Base-by-base conservation (phyloP, 1,140 invertebrate genomes). In the Lamellibrachia luymesi region DNA sequence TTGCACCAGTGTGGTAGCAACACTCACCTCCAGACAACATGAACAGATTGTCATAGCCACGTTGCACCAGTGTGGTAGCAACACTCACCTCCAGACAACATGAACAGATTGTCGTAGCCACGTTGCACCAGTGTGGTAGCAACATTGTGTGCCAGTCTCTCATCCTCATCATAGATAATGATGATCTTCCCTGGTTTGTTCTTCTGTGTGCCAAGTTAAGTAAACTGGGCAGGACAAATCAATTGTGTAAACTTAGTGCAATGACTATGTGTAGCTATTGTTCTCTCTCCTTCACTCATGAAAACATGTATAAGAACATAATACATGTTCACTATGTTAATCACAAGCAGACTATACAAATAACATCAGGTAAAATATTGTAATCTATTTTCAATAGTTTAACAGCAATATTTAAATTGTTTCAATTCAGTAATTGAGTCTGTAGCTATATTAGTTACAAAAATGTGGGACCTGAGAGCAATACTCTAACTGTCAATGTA, bases 41-140 rank as follows among this genome's bases (percentile, higher is more conserved):
- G 94, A 97, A 97, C 13, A 97, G 94, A 94, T 97, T 97, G 89
- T 97, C 96, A 94, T 97, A 97, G 4, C 97, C 97, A 92, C 97
- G 95, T 94, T 97, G 96, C 17, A 56, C 17, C 6, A 8, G 52
- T 56, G 17, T 56, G 38, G 52, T 56, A 56, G 52, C 17, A 56
- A 1, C 17, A 80, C 64, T 80, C 64, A 80, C 64, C 64, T 17
- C 64, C 64, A 92, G 97, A 97, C 89, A 97, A 94, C 93, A 97
- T 94, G 94, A 97, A 97, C 13, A 97, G 94, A 94, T 97, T 97
- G 89, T 97, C 96, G 94, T 97, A 97, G 4, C 97, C 97, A 92
- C 97, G 95, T 94, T 97, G 96, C 8, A 97, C 96, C 80, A 97
- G 92, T 8, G 96, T 97, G 5, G 96, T 96, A 1, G 96, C 96